Evolutionary conservation across 2,113 vertebrate genomes (phyloP).

Genomic region (Toxotes jaculatrix): DNA sequence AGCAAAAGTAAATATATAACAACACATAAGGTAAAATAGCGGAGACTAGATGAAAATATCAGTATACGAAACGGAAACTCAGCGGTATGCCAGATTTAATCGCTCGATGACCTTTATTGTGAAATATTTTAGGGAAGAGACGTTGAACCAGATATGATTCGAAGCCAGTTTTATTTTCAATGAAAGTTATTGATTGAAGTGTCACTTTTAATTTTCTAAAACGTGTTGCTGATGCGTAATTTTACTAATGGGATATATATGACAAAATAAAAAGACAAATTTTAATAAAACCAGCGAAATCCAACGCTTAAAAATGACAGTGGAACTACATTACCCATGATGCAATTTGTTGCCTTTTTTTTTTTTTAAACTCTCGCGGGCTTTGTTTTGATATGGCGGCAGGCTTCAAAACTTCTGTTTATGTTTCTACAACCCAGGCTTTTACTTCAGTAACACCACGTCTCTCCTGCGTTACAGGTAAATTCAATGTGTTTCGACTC

Average conservation of each 20-base stretch:
- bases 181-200: neutral
- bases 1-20: rapidly evolving
- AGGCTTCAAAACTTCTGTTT: constrained; percentile 72
- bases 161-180: neutral
- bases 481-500: neutral
- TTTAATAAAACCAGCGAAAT: neutral
- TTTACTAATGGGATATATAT: neutral
- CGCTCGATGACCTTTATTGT: constrained; percentile 11
- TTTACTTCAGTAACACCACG: neutral
- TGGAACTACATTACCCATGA: constrained; percentile 63
- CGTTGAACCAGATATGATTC: constrained; percentile 19
- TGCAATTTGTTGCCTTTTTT: constrained; percentile 16
- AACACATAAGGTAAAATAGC: rapidly evolving
- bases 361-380: constrained; percentile 77
- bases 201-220: neutral
- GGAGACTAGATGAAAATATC: rapidly evolving
- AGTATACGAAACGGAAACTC: rapidly evolving
- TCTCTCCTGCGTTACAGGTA: constrained; percentile 49
- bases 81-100: rapidly evolving
- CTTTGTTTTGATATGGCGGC: constrained; percentile 85
- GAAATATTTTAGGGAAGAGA: neutral
- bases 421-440: constrained; percentile 6
- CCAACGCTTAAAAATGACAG: rapidly evolving
- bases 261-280: neutral
- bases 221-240: rapidly evolving